Base-by-base conservation (phyloP, 2,113 vertebrate species). In the Argyrosomus japonicus region DNA sequence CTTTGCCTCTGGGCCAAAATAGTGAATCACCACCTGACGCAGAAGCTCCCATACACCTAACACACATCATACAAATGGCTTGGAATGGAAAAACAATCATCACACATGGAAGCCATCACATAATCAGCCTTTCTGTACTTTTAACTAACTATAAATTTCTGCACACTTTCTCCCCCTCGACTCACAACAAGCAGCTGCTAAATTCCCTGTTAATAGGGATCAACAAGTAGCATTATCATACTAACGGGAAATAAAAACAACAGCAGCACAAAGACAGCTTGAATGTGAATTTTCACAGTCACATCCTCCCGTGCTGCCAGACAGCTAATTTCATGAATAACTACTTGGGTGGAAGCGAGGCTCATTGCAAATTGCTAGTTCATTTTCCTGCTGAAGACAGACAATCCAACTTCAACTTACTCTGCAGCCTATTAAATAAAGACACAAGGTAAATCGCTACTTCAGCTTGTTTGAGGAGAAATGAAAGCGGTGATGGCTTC, bases 331-430 rank as follows among this genome's bases (percentile, higher is more conserved):
- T 91, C 40, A 71, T 74, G 18, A 84, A 80, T 69, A 83, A 75
- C 36, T 51, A 79, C 69, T 86, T 77, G 48, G 19, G 77, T 53
- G 73, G 80, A 87, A 81, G 83, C 43, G 51, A 45, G 40, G 67
- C 90, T 92, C 87, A 87, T 93, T 89, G 90, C 80, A 81, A 85
- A 87, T 61, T 89, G 88, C 74, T 74, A 88, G 91, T 89, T 79
- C 21, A 69, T 92, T 63, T 89, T 87, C 68, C 29, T 15, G 75
- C 80, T 65, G 79, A 83, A 92, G 81, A 85, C 63, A 85, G 25
- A 69, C 61, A 81, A 21, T 47, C 61, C 18, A 17, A 79, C 50
- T 81, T 84, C 53, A 60, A 77, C 63, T 80, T 61, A 68, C 74
- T 88, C 75, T 62, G 12, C 62, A 89, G 80, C 78, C 71, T 74